Evolutionary conservation across 2,113 vertebrate genomes (phyloP).

Genomic region (Glaucidium brasilianum): DNA sequence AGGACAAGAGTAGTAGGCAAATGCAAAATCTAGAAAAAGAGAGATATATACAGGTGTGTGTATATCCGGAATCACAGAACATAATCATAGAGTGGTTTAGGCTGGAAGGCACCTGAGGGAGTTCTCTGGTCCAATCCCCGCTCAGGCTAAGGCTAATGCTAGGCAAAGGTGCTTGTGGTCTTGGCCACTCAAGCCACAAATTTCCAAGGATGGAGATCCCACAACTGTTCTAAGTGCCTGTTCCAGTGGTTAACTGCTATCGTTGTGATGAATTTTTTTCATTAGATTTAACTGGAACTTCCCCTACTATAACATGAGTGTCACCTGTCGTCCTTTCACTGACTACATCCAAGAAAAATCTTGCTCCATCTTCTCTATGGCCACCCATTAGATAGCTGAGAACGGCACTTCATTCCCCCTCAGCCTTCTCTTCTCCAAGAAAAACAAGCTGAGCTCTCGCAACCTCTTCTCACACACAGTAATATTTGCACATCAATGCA

Average conservation of each 20-base stretch:
- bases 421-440: not conserved
- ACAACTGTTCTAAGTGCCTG: not conserved
- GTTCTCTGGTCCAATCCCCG: not conserved
- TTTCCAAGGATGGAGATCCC: not conserved
- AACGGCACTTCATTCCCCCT: not conserved
- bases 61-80: not conserved
- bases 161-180: not conserved
- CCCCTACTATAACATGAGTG: not conserved
- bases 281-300: not conserved
- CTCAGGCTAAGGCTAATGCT: not conserved
- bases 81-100: not conserved
- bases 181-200: not conserved
- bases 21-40: not conserved
- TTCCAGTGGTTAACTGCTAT: not conserved
- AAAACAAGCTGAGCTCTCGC: not conserved
- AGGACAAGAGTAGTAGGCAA: not conserved
- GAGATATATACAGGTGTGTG: accelerated
- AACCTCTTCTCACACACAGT: not conserved
- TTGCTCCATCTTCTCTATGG: not conserved
- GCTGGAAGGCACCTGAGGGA: not conserved
- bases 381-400: not conserved
- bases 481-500: not conserved
- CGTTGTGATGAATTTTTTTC: not conserved
- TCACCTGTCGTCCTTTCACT: not conserved
- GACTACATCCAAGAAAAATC: not conserved